A percentile compares a stretch with the other conserved stretches of the same genome.
Evolutionary conservation across 2,888 invertebrate species (phyloP).

Genomic region (Hypomecis punctinalis): DNA sequence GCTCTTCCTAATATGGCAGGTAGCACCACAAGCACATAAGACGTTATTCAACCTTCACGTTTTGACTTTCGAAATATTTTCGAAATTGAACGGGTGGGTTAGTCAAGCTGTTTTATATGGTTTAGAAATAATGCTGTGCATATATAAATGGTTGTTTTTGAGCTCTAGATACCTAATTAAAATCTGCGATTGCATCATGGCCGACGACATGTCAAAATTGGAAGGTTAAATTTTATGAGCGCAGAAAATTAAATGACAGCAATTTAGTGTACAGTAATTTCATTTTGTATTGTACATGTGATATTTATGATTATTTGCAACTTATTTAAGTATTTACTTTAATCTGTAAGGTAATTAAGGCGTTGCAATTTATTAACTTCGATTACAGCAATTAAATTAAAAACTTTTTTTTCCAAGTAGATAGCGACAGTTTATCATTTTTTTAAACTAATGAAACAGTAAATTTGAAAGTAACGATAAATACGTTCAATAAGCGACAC

Average conservation of each 20-base stretch:
- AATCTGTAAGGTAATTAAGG: neutral
- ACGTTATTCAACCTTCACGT: conserved; percentile 32
- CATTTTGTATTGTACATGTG: neutral
- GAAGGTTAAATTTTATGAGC: conserved; percentile 10
- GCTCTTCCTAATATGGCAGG: conserved; percentile 26
- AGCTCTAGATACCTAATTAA: conserved; percentile 13
- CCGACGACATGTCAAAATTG: conserved; percentile 18
- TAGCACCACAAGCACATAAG: conserved; percentile 15
- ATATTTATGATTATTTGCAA: neutral
- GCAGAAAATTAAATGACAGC: neutral
- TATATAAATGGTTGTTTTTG: conserved; percentile 8
- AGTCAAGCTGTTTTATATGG: conserved; percentile 2
- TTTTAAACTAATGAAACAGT: too few relatives aligned
- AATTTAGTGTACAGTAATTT: neutral
- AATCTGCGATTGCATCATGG: conserved; percentile 12
- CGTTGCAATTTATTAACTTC: too few relatives aligned
- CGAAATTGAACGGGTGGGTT: conserved; percentile 24
- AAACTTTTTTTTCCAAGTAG: too few relatives aligned
- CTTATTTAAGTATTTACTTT: neutral
- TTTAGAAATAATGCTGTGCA: conserved; percentile 19
- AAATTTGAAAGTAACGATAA: too few relatives aligned
- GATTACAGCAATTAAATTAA: too few relatives aligned
- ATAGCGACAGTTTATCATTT: too few relatives aligned
- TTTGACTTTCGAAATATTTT: conserved; percentile 41
- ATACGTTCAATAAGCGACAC: too few relatives aligned